Percentiles rank a stretch among this genome's conserved stretches.
These are phyloP conservation scores for Sebastiscus albofasciatus DNA, from an alignment of 2,797 vertebrate species.

Conservation along the genomic window DNA sequence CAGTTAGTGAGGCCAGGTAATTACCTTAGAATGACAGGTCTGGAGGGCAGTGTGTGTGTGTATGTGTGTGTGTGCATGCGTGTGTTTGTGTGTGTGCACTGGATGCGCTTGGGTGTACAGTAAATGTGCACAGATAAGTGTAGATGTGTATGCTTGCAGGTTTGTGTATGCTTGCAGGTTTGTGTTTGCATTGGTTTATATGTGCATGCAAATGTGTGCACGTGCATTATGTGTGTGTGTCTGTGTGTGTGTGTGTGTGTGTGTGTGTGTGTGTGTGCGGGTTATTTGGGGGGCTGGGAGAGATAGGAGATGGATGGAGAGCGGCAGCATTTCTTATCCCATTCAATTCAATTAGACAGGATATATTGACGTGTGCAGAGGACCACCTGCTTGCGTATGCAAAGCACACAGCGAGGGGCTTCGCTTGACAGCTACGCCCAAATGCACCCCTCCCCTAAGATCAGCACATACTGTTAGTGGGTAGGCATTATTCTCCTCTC, in stretches of 20 bases:
- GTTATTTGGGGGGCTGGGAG: conserved; percentile 35
- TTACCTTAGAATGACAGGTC: conserved; percentile 77
- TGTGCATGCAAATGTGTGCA: no score
- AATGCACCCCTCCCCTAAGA: conserved; percentile 47
- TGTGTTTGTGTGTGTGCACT: not conserved
- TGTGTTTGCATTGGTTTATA: no score
- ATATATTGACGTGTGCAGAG: conserved; percentile 64
- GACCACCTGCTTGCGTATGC: conserved; percentile 71
- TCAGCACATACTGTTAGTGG: conserved; percentile 49
- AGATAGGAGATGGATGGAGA: conserved; percentile 53
- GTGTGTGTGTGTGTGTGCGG: not conserved
- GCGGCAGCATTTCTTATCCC: conserved; percentile 62
- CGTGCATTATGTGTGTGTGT: not conserved
- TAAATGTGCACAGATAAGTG: conserved; percentile 13
- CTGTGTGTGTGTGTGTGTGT: not conserved
- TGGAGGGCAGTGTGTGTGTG: conserved; percentile 47
- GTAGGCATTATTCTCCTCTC: conserved; percentile 23
- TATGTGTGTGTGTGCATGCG: conserved; percentile 4
- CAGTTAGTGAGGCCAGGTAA: conserved; percentile 79
- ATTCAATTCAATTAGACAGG: conserved; percentile 72
- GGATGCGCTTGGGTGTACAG: conserved; percentile 4
- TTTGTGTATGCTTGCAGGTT: not conserved
- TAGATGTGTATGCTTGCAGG: not conserved
- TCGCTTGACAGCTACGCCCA: conserved; percentile 50
- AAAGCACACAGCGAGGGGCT: conserved; percentile 66